Base-by-base conservation (phyloP, 2,113 vertebrate genomes). In the Daubentonia madagascariensis region DNA sequence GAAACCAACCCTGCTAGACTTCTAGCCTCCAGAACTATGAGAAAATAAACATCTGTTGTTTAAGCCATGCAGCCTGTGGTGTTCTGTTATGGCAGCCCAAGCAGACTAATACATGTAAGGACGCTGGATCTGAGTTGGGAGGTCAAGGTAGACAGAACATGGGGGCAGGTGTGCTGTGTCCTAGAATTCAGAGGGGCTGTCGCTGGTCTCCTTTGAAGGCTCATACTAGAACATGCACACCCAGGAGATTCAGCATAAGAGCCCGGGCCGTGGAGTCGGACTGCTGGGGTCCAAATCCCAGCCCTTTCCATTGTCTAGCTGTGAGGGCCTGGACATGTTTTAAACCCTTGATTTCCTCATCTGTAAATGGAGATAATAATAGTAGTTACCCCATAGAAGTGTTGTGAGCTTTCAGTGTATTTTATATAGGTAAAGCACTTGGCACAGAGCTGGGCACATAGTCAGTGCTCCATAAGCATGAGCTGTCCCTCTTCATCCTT, bases 361-460 rank as follows among this genome's bases (percentile, higher is more conserved):
- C 35, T 63, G 35, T 61, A 45, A 63, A 17, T 73, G 54, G 80
- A 73, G 45, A 25, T n/a, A 3, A 13, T 70, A 23, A 37, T 6
- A 14, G 32, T 28, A 10, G 67, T 35, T 45, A 6, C 23, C 72
- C 52, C 17, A 10, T 16, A 30, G 37, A 81, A 11, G 14, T 50
- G 7, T 12, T 22, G 11, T 52, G 37, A 54, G 20, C 11, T 5
- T 32, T 22, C 0, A 11, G 0, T 73, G 65, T 54, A 40, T 57
- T 25, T 75, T 40, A 23, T 4, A 0, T 1, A 3, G 3, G 2
- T 28, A 17, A n/a, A 80, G 57, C 7, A 1, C 32, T 25, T 11
- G 25, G 18, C 54, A 22, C 57, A 5, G 43, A 63, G 59, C 67
- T 50, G 8, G 32, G 68, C 10, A 0, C 4, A 3, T 0, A 5